Conservation (phyloP, 2,797 vertebrate genomes). For the Semaprochilodus insignis region DNA sequence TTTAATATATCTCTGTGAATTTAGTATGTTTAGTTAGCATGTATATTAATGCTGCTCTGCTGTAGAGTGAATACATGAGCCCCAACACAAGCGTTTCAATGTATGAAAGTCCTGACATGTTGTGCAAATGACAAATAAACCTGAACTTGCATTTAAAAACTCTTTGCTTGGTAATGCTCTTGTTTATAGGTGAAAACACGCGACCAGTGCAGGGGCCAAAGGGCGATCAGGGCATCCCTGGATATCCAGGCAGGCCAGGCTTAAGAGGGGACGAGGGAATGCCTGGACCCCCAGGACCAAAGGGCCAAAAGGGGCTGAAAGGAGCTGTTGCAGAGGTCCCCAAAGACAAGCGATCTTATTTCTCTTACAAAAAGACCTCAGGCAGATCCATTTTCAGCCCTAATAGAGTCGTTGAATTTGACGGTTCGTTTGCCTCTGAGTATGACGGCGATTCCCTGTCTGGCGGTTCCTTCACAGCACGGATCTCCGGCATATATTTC, state of each 20-base stretch:
- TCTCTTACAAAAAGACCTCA: conserved; percentile 70
- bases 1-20: no score
- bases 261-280: conserved; percentile 68
- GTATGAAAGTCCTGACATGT: no score
- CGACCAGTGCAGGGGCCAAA: conserved; percentile 64
- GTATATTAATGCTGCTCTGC: no score
- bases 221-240: conserved; percentile 70
- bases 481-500: conserved; percentile 78
- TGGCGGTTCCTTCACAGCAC: conserved; percentile 69
- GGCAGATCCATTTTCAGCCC: rapidly evolving
- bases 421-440: conserved; percentile 41
- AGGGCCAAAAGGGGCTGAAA: conserved; percentile 61
- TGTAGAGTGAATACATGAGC: no score
- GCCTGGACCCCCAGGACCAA: conserved; percentile 52
- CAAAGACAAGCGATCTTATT: conserved; percentile 65
- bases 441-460: conserved; percentile 50
- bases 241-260: conserved; percentile 80
- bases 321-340: conserved; percentile 70
- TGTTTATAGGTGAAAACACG: conserved; percentile 56
- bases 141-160: no score
- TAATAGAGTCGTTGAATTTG: conserved; percentile 73
- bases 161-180: not conserved
- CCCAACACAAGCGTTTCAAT: no score
- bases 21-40: no score
- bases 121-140: no score